Base-by-base conservation (phyloP, 2,797 vertebrate species). In the Arnoldichthys spilopterus region DNA sequence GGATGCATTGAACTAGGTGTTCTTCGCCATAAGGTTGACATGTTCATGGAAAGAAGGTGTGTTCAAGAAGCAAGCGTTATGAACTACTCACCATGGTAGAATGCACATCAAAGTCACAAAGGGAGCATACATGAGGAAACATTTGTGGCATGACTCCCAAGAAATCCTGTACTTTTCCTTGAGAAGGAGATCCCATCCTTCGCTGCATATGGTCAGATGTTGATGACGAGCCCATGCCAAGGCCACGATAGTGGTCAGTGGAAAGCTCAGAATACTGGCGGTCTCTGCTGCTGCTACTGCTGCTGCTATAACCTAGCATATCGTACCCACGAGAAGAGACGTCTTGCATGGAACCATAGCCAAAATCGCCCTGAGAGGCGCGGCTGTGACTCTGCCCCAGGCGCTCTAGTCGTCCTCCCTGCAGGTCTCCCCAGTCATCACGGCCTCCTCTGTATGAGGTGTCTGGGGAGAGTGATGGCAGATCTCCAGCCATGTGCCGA, bases 91-190 rank as follows among this genome's bases (percentile, higher is more conserved):
- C 94, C 94, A 93, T 90, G 83, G 75, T 85, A 83, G 92, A 93
- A 84, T 92, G 92, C 76, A 94, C 92, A 20, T 94, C 93, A 93
- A 93, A 94, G 88, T 94, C 93, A 92, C 94, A 94, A 93, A 94
- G 93, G 88, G 92, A 89, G 88, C 94, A 94, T 78, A 94, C 90
- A 24, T 94, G 92, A 67, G 93, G 94, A 86, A 93, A 94, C 90
- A 92, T 91, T 86, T 85, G 56, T 49, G 94, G 94, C 85, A 79
- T 82, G 81, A 89, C 88, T 89, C 93, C 94, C 89, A 94, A 90
- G 90, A 93, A 94, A 91, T 94, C 94, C 78, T 93, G 92, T 79
- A 94, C 83, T 87, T 94, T 93, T 72, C 93, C 91, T 3, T 90
- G 90, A 40, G 92, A 92, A 0, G 93, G 92, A n/a, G 85, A 84